Evolutionary conservation across 92 coral and sea anemone genomes (phyloP), one percentile per base, ranked within the genome.

Genomic region (Diadumene lineata): DNA sequence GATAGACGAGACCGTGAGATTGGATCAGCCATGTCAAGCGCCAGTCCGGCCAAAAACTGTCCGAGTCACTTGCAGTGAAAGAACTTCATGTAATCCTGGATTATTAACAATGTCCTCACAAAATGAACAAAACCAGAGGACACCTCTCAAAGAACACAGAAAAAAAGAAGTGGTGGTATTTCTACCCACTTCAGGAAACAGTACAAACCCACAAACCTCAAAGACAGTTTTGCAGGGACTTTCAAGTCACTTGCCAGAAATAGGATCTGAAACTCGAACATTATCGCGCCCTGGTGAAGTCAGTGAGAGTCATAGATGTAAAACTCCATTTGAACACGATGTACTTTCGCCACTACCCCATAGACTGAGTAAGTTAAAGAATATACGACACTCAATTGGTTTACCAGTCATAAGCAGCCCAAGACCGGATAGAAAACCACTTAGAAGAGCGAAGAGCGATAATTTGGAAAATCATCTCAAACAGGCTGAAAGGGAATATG

Each of bases 401-500:
- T 19, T 62, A 4, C 68, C 68, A 1, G 21, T 62, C 16, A 62
- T 62, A 10, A 43, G 68, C 48, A 51, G 56, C 10, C 31, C 22
- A 8, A 10, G 24, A 17, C 25, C 11, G 3, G 56, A n/a, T 23
- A 56, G 53, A 32, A 58, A 17, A 58, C 23, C 17, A 3, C 8
- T 56, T 7, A 7, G 31, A 31, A 56, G 43, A 56, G 34, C 21
- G 0, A 43, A 32, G 31, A 46, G 66, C 18, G 27, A 13, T 34
- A 66, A 72, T 17, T 21, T 74, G 1, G 79, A 61, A 27, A 48
- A 61, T 0, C 79, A 74, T 61, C 25, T 74, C 16, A 43, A 21
- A 24, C 4, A 62, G 9, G 79, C 79, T 50, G 70, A 74, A 11
- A 29, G 46, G 33, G 70, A 74, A 11, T 74, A 27, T 30, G 70